Evolutionary conservation across 2,113 vertebrate genomes (phyloP), one percentile per base, ranked within the genome.

Genomic region (Catharus minimus): DNA sequence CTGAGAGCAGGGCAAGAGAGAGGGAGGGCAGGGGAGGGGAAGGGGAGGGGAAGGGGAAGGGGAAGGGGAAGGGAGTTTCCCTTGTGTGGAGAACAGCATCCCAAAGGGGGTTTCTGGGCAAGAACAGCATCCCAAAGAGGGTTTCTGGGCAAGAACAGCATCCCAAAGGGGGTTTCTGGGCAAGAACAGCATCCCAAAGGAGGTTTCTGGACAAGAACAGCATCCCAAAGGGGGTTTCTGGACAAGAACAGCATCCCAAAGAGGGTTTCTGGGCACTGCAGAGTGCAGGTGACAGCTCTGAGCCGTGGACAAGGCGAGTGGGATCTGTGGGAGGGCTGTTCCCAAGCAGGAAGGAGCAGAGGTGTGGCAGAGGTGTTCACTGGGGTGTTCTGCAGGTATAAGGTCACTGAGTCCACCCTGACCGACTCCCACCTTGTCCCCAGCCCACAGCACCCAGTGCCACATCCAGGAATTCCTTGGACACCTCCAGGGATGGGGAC

Each of bases 381-480:
- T 38, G 38, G 38, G 38, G 38, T 38, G 38, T 10, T 38, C 38
- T 38, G 38, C 38, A 38, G 38, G 38, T 38, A 38, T 38, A 38
- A 38, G 38, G 38, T 38, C 38, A 38, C 11, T 38, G 38, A 38
- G 38, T 38, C 38, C 1, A 12, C 65, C 36, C 22, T 47, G 64
- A 3, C 43, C 9, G 4, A 30, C 33, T 19, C 17, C 20, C 32
- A 39, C 39, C 39, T 20, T 52, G 30, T 43, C 30, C 9, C 36
- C 69, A 50, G 30, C 5, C 65, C 78, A 41, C 28, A 23, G 24
- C 36, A 2, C 36, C 24, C 24, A 60, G 24, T 50, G 44, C 12
- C 46, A 33, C 7, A 0, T 9, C 44, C 65, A 33, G 36, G 1
- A 4, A 0, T 50, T 33, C 55, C 55, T 43, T 24, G 46, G 32